Conservation (phyloP, 2,797 vertebrate genomes). For the Ptychadena robeensis region DNA sequence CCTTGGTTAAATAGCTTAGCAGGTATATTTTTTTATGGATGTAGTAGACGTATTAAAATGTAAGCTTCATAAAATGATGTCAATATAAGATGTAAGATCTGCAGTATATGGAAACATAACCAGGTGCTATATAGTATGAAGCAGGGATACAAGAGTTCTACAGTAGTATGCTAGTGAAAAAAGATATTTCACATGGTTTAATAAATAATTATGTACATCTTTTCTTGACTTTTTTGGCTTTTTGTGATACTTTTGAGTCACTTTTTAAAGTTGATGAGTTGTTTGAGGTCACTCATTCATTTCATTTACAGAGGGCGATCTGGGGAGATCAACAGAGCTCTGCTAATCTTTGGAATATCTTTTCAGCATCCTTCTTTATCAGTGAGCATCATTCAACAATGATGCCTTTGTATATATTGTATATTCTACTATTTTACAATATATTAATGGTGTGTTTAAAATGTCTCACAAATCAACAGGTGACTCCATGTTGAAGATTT, state of each 20-base stretch:
- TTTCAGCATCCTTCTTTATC: background rate
- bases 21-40: too few relatives aligned
- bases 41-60: too few relatives aligned
- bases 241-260: background rate
- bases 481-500: slow-evolving; percentile 20
- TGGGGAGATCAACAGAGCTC: slow-evolving; percentile 22
- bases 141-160: too few relatives aligned
- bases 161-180: background rate
- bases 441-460: slow-evolving; percentile 12
- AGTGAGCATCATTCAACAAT: slow-evolving; percentile 24
- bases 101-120: too few relatives aligned
- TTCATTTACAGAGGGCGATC: slow-evolving; percentile 11
- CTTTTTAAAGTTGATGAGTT: slow-evolving; percentile 36
- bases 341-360: slow-evolving; percentile 34
- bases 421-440: background rate
- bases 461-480: slow-evolving; percentile 15
- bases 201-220: background rate
- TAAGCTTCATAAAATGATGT: too few relatives aligned
- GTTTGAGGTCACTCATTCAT: slow-evolving; percentile 8
- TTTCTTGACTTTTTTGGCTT: background rate
- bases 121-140: too few relatives aligned
- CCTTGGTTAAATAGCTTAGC: background rate
- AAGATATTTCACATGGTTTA: background rate
- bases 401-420: too few relatives aligned
- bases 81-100: too few relatives aligned